phyloP scores from a whole-genome alignment of 92 coral and sea anemone species.

The Diadumene lineata region DNA sequence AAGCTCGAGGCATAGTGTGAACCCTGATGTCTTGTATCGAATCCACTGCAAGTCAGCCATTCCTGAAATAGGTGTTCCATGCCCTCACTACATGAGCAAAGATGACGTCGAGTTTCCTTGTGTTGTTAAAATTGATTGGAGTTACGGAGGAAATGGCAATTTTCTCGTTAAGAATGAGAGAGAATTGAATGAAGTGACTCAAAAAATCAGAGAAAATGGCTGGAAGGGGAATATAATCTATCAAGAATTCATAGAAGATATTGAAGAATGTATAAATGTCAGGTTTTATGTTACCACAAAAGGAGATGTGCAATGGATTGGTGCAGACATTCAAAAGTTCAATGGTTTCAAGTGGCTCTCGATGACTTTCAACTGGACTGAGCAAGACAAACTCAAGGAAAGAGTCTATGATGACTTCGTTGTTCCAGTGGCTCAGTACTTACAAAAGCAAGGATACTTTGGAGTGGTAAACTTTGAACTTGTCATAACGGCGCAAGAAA shows the following conservation, averaged over 20 bases:
- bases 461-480: constrained; percentile 53
- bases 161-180: constrained; percentile 19
- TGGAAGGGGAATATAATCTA: constrained; percentile 24
- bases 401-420: constrained; percentile 41
- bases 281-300: constrained; percentile 41
- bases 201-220: constrained; percentile 32
- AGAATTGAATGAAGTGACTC: constrained; percentile 15
- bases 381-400: constrained; percentile 38
- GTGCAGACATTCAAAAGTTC: constrained; percentile 21
- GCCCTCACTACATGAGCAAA: constrained; percentile 43
- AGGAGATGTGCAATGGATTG: constrained; percentile 45
- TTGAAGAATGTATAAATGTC: constrained; percentile 40
- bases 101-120: constrained; percentile 41
- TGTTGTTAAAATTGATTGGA: constrained; percentile 45
- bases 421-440: constrained; percentile 41
- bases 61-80: constrained; percentile 48
- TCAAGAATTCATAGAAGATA: constrained; percentile 33
- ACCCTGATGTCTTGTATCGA: constrained; percentile 33
- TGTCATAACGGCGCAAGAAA: constrained; percentile 25
- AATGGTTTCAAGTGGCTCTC: constrained; percentile 18
- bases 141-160: constrained; percentile 34
- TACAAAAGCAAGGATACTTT: constrained; percentile 51
- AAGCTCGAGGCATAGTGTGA: constrained; percentile 24
- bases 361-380: constrained; percentile 39
- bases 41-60: constrained; percentile 39